Evolutionary conservation across 2,113 vertebrate species (phyloP).

Genomic region (Pica pica): DNA sequence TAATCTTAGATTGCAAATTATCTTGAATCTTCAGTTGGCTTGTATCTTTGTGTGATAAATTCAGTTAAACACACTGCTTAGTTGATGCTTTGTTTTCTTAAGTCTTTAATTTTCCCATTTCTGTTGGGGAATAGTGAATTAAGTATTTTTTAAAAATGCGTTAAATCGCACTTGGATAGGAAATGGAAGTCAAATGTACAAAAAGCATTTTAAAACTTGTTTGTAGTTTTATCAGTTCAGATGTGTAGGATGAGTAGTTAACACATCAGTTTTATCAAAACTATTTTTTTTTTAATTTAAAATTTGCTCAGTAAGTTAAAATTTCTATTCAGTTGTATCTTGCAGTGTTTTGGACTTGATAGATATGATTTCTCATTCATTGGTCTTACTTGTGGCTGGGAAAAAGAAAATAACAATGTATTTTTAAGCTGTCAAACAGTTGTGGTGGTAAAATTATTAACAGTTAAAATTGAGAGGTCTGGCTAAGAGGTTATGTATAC

Average conservation of each 20-base stretch:
- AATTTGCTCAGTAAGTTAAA: neutral
- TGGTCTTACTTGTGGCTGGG: neutral
- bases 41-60: neutral
- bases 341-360: neutral
- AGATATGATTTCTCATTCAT: neutral
- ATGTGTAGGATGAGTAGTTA: neutral
- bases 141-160: neutral
- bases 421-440: neutral
- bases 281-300: neutral
- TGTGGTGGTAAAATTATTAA: neutral
- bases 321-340: neutral
- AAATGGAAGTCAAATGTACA: neutral
- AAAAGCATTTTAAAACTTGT: neutral
- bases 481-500: neutral
- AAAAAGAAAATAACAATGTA: neutral
- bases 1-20: neutral
- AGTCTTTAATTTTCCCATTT: neutral
- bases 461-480: neutral
- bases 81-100: neutral
- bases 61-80: neutral
- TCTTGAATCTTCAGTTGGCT: neutral
- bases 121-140: neutral
- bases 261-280: neutral
- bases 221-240: neutral
- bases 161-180: neutral